These are phyloP conservation scores for Zosterops lateralis DNA, from an alignment of 2,113 vertebrate species.

Conservation along the genomic window DNA sequence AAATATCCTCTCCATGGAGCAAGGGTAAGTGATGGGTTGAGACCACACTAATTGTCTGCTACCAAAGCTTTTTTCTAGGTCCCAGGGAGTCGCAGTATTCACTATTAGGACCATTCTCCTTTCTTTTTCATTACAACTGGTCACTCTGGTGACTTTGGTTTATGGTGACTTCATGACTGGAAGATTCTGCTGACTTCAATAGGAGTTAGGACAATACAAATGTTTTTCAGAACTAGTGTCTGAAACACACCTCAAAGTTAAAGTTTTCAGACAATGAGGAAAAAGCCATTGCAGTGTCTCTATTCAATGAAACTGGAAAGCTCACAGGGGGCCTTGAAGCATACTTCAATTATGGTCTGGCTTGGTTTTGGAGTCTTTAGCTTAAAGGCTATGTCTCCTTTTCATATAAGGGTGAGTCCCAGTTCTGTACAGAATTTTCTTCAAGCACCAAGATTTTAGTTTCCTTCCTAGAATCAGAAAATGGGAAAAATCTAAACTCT, in stretches of 20 bases:
- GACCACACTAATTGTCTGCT: not conserved
- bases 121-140: not conserved
- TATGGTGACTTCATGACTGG: not conserved
- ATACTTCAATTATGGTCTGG: not conserved
- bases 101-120: not conserved
- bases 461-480: not conserved
- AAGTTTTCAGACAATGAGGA: not conserved
- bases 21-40: not conserved
- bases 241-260: not conserved
- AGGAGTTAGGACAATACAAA: not conserved
- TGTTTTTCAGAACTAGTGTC: not conserved
- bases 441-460: not conserved
- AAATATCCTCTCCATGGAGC: not conserved
- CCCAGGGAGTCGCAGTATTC: not conserved
- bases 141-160: not conserved
- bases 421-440: not conserved
- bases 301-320: not conserved
- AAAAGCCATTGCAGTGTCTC: not conserved
- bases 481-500: accelerated
- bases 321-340: not conserved
- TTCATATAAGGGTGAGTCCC: not conserved
- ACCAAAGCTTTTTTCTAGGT: not conserved
- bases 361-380: not conserved
- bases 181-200: not conserved
- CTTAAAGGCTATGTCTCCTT: not conserved